Evolutionary conservation across 23 tunicate species (phyloP), one percentile per base, ranked within the genome.

Genomic region (Diplosoma virens): DNA sequence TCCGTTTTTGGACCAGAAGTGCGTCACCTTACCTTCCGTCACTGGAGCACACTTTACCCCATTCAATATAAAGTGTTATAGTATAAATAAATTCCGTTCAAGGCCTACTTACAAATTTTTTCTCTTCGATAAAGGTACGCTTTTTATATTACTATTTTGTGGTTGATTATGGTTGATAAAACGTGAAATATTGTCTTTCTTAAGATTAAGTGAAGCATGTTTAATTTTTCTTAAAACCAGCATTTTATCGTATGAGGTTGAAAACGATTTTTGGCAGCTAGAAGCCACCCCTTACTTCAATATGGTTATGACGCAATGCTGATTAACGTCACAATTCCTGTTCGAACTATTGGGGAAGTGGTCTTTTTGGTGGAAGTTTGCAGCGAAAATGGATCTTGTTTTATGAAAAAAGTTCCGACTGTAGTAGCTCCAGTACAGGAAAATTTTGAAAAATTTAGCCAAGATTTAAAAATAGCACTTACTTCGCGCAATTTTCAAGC

Each of bases 71-170:
- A n/a, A n/a, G n/a, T n/a, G n/a, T n/a, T n/a, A n/a, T n/a, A n/a
- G n/a, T n/a, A n/a, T n/a, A n/a, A n/a, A n/a, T n/a, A n/a, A n/a
- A n/a, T n/a, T n/a, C n/a, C n/a, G n/a, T n/a, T n/a, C n/a, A n/a
- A n/a, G n/a, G n/a, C n/a, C n/a, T n/a, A 55, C 23, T 55, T 55
- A 55, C 23, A 55, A 55, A 55, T 55, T 55, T n/a, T 55, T 17
- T 55, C 61, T 9, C 23, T 5, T 4, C n/a, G 61, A 55, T 18
- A 25, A 55, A 55, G 61, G 61, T 55, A n/a, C n/a, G n/a, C n/a
- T n/a, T n/a, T n/a, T n/a, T n/a, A n/a, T n/a, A n/a, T n/a, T n/a
- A n/a, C n/a, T n/a, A n/a, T n/a, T n/a, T n/a, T n/a, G n/a, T n/a
- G n/a, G n/a, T n/a, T n/a, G n/a, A n/a, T n/a, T n/a, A n/a, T n/a